These are phyloP conservation scores for Nannoperca obscura DNA, from an alignment of 2,797 vertebrate genomes.

Conservation along the genomic window DNA sequence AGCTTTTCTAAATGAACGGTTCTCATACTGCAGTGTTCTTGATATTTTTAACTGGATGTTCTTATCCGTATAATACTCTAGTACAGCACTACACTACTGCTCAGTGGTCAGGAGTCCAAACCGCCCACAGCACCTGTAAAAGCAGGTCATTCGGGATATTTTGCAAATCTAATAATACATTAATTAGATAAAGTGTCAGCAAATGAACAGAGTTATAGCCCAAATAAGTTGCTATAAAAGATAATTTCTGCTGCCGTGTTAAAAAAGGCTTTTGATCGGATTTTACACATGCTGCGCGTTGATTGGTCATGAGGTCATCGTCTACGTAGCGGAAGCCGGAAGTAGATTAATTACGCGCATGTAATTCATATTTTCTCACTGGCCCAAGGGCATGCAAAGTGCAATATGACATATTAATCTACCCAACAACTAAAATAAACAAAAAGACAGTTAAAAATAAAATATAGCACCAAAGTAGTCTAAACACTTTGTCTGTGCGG, in stretches of 20 bases:
- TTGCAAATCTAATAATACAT: background rate
- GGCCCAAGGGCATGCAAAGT: constrained; percentile 8
- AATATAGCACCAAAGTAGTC: background rate
- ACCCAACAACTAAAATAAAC: rapidly evolving
- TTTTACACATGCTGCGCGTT: background rate
- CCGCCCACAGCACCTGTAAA: too few species aligned
- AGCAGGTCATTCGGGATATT: background rate
- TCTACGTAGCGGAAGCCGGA: constrained; percentile 43
- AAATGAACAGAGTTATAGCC: background rate
- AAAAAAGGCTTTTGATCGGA: background rate
- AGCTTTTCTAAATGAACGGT: background rate
- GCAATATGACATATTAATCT: rapidly evolving
- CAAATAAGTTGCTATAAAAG: background rate
- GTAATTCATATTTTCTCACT: background rate
- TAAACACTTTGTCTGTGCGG: background rate
- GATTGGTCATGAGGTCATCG: constrained; percentile 28
- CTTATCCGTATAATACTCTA: too few species aligned
- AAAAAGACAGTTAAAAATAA: background rate
- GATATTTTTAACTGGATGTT: background rate
- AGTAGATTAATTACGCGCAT: background rate
- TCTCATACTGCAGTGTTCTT: background rate
- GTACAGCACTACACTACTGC: too few species aligned
- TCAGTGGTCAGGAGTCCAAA: background rate
- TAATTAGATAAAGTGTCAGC: background rate
- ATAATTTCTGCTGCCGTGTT: background rate